A percentile compares a stretch with the other conserved stretches of the same genome.
Evolutionary conservation across 2,797 vertebrate genomes (phyloP).

Genomic region (Phyllotis vaccarum): DNA sequence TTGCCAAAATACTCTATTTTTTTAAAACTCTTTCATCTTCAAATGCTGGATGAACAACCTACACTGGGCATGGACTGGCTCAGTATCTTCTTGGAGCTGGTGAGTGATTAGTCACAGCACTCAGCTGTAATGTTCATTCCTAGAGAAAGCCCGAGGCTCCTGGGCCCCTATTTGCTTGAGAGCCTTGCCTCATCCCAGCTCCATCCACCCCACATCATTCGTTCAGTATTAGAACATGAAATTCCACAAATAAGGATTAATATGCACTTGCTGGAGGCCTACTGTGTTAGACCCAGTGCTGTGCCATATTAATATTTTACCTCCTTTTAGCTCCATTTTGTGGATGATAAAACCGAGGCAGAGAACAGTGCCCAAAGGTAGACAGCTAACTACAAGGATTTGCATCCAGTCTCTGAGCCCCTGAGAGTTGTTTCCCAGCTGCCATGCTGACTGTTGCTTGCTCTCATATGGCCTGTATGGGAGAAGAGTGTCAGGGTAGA

Average conservation of each 20-base stretch:
- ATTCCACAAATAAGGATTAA: neutral
- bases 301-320: neutral
- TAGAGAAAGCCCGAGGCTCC: neutral
- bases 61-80: slow-evolving; percentile 71
- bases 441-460: neutral
- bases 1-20: slow-evolving; percentile 47
- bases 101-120: slow-evolving; percentile 23
- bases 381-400: neutral
- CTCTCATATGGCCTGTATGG: too few relatives aligned
- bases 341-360: neutral
- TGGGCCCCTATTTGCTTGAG: slow-evolving; percentile 1
- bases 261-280: neutral
- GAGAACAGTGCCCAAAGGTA: neutral
- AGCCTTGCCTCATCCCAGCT: neutral
- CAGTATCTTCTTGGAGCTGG: slow-evolving; percentile 73
- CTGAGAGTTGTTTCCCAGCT: neutral
- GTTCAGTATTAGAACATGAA: neutral
- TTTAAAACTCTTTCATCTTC: slow-evolving; percentile 86
- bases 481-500: neutral
- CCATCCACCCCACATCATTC: neutral
- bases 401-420: neutral
- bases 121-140: slow-evolving; percentile 28
- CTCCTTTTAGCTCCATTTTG: neutral
- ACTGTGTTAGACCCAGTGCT: neutral
- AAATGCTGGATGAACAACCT: slow-evolving; percentile 74